Evolutionary conservation across 2,888 invertebrate species (phyloP).

Genomic region (Acleris sparsana): DNA sequence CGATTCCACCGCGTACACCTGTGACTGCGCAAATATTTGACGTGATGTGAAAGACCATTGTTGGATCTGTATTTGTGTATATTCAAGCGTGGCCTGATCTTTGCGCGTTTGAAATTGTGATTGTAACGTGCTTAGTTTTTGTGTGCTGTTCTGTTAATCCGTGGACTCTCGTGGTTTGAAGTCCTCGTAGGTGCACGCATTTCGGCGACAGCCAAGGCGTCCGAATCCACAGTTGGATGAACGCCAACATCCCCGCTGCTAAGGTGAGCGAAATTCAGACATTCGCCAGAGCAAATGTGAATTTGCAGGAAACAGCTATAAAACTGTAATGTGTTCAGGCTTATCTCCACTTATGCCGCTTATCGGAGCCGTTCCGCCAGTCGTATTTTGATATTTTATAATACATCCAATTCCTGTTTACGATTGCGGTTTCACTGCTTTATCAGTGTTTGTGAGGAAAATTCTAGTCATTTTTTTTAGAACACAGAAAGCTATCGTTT

Average conservation of each 20-base stretch:
- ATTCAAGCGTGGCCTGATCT: slow-evolving; percentile 47
- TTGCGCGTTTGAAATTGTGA: slow-evolving; percentile 55
- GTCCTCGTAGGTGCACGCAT: slow-evolving; percentile 55
- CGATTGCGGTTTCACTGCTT: slow-evolving; percentile 42
- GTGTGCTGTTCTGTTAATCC: slow-evolving; percentile 55
- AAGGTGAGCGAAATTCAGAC: slow-evolving; percentile 70
- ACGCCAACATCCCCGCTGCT: slow-evolving; percentile 77
- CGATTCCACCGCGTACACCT: slow-evolving; percentile 69
- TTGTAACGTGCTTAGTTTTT: slow-evolving; percentile 66
- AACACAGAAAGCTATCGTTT: no score
- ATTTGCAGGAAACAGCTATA: slow-evolving; percentile 43
- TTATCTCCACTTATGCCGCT: slow-evolving; percentile 58
- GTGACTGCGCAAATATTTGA: slow-evolving; percentile 74
- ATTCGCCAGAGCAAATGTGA: slow-evolving; percentile 49
- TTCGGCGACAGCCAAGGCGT: slow-evolving; percentile 77
- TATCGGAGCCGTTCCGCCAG: slow-evolving; percentile 59
- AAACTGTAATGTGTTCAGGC: slow-evolving; percentile 47
- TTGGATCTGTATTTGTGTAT: slow-evolving; percentile 62
- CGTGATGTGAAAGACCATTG: slow-evolving; percentile 75
- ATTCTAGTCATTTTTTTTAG: no score
- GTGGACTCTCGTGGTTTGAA: slow-evolving; percentile 61
- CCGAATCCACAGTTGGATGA: slow-evolving; percentile 76
- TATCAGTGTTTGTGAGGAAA: slow-evolving; percentile 45
- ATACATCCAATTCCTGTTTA: slow-evolving; percentile 51
- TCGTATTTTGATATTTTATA: slow-evolving; percentile 50